Base-by-base conservation (phyloP, 92 coral and sea anemone genomes). In the Pocillopora grandis region DNA sequence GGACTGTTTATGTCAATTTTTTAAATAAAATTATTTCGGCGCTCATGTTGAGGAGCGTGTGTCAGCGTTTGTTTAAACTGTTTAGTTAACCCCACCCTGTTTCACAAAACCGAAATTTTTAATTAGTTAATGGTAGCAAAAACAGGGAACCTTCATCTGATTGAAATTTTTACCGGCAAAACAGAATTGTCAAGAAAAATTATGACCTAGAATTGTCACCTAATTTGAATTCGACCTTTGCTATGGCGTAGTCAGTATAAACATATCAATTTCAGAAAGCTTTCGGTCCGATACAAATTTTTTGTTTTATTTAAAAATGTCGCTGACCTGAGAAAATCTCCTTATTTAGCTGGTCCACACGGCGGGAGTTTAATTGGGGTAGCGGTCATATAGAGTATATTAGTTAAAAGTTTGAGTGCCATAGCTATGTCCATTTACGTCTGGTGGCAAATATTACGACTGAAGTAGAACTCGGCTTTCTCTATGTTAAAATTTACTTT, bases 251-350 rank as follows among this genome's bases (percentile, higher is more conserved):
- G 52, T 42, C 18, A 35, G 1, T 37, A n/a, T 36, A 49, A 15
- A 8, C 16, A 35, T 10, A 37, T 48, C n/a, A 36, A 2, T 37
- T 35, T 37, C 20, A 35, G 4, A 2, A 13, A 21, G 33, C 12
- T 68, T 15, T 49, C 12, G 56, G 17, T 70, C 1, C 21, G 42
- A 70, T 23, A 42, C 73, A 15, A 6, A 68, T 9, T 10, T 31
- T 1, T 35, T 70, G 75, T 17, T 70, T 70, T 49, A 37, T 21
- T 14, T 20, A 70, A 21, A 70, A 49, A 49, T 70, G 55, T 70
- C 23, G 75, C 19, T 70, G 21, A 70, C 42, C 75, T 70, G 17
- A 70, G 75, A 37, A 17, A 70, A 70, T 70, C 57, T 37, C 75
- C 42, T 70, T 33, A 70, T 70, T 70, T 70, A 70, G 75, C 23